phyloP scores from a whole-genome alignment of 1,140 invertebrate species.

The Spodoptera litura region DNA sequence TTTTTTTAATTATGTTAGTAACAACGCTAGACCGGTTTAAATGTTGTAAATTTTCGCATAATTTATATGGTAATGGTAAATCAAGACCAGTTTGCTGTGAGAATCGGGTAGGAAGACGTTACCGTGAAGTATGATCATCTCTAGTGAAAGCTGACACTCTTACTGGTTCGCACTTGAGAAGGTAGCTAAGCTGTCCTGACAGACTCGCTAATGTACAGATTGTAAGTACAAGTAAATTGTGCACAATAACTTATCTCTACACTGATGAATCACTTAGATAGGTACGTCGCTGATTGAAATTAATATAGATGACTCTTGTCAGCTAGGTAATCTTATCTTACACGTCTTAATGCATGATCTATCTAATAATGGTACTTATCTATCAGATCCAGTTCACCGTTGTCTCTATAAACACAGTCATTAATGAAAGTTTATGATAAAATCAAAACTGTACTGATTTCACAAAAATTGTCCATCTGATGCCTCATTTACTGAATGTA shows the following conservation, averaged over 20 bases:
- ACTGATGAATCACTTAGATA: constrained; percentile 16
- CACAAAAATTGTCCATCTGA: constrained; percentile 10
- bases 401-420: constrained; percentile 10
- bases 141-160: constrained; percentile 20
- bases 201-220: too few species aligned
- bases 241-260: neutral
- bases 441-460: constrained; percentile 18
- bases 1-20: constrained; percentile 2
- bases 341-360: neutral
- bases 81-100: constrained; percentile 30
- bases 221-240: neutral
- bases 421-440: constrained; percentile 11
- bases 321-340: neutral
- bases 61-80: constrained; percentile 15
- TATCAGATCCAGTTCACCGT: neutral
- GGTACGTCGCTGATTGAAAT: constrained; percentile 9
- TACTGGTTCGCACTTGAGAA: constrained; percentile 23
- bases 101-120: constrained; percentile 10
- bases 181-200: too few species aligned
- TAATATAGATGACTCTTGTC: neutral
- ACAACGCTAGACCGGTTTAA: neutral
- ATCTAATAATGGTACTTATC: constrained; percentile 9
- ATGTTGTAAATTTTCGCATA: constrained; percentile 32
- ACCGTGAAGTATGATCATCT: constrained; percentile 11
- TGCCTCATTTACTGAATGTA: neutral